Conservation (phyloP, 2,888 invertebrate genomes). For the Asteroscopus sphinx region DNA sequence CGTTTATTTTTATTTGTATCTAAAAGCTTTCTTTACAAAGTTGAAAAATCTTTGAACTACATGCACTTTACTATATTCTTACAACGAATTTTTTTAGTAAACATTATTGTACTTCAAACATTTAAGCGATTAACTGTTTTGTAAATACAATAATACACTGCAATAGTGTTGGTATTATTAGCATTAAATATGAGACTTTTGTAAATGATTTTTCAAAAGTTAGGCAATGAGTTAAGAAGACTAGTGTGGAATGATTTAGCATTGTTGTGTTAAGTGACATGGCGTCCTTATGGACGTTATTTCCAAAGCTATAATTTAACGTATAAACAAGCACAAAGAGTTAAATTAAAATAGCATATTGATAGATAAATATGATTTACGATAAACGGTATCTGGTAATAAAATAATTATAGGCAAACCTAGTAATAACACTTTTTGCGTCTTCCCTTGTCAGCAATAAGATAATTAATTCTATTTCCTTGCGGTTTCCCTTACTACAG, state of each 20-base stretch:
- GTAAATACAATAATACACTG: not conserved
- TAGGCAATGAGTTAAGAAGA: not conserved
- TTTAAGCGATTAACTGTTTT: not conserved
- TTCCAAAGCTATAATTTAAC: conserved; percentile 13
- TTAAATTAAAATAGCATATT: not conserved
- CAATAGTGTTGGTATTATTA: not conserved
- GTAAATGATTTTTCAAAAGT: not conserved
- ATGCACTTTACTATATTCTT: no score
- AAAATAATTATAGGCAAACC: no score
- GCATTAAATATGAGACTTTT: not conserved
- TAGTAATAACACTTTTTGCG: conserved; percentile 2
- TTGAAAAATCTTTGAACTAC: no score
- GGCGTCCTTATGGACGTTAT: conserved; percentile 6
- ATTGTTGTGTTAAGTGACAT: conserved; percentile 6
- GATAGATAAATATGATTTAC: no score
- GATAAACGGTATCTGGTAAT: no score
- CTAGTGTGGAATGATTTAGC: conserved; percentile 10
- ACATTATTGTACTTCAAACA: not conserved
- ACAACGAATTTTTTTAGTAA: not conserved
- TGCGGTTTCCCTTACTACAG: conserved; percentile 21
- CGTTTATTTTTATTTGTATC: conserved; percentile 9
- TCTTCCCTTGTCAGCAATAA: conserved; percentile 12
- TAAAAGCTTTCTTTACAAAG: no score
- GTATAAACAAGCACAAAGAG: not conserved
- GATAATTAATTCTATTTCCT: conserved; percentile 24